These are phyloP conservation scores for Cephus pygmeus DNA, from an alignment of 2,888 invertebrate genomes.

Conservation along the genomic window DNA sequence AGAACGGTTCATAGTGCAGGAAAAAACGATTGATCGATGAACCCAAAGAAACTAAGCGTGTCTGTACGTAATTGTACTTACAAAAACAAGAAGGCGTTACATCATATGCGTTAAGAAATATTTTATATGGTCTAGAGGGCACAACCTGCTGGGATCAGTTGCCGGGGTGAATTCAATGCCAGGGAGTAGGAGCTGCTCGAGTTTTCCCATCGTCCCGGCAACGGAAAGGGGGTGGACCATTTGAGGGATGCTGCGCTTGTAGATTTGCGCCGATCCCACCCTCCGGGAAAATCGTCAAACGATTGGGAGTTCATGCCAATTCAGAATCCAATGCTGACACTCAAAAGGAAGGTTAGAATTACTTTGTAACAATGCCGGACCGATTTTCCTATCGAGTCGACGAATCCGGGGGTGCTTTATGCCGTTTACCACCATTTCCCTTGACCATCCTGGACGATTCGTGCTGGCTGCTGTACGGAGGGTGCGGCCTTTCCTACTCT, in stretches of 20 bases:
- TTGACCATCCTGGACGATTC: neutral
- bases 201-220: neutral
- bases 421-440: neutral
- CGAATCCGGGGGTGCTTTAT: slow-evolving; percentile 20
- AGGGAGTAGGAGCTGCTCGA: neutral
- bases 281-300: neutral
- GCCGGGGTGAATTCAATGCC: neutral
- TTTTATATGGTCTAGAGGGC: neutral
- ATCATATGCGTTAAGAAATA: neutral
- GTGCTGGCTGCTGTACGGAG: slow-evolving; percentile 20
- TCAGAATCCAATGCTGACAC: neutral
- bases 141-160: neutral
- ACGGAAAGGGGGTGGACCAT: neutral
- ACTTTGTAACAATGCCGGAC: neutral
- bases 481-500: slow-evolving; percentile 39
- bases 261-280: neutral
- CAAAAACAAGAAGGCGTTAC: neutral
- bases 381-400: slow-evolving; percentile 22
- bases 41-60: neutral
- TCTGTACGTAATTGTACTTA: neutral
- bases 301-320: neutral
- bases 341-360: neutral
- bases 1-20: neutral
- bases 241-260: neutral
- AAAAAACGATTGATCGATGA: neutral